These are phyloP conservation scores for Prosapia bicincta DNA, from an alignment of 2,888 invertebrate genomes.

Conservation along the genomic window DNA sequence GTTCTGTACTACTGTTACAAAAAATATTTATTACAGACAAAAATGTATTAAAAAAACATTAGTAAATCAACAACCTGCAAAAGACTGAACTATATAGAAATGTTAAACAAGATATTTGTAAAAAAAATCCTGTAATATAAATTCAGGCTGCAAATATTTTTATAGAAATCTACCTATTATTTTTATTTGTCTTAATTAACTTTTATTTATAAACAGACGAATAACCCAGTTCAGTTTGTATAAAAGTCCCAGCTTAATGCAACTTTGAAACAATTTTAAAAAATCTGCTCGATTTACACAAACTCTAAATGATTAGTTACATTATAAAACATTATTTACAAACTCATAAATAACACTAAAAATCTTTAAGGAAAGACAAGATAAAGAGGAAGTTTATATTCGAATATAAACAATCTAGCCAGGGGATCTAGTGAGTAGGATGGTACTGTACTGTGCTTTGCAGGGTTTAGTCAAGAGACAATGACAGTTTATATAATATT, in stretches of 20 bases:
- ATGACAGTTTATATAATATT: not conserved
- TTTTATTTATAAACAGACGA: not conserved
- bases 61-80: too few relatives aligned
- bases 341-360: not conserved
- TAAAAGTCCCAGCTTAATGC: not conserved
- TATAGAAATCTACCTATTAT: too few relatives aligned
- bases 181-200: too few relatives aligned
- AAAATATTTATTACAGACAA: too few relatives aligned
- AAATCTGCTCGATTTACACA: not conserved
- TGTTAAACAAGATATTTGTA: too few relatives aligned
- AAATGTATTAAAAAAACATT: too few relatives aligned
- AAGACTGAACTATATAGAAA: too few relatives aligned
- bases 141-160: too few relatives aligned
- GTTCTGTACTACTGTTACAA: too few relatives aligned
- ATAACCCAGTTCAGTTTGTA: not conserved
- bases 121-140: too few relatives aligned
- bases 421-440: not conserved
- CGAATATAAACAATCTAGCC: not conserved
- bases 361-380: not conserved
- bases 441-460: not conserved
- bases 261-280: not conserved
- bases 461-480: not conserved
- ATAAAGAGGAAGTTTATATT: not conserved
- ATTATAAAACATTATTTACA: not conserved
- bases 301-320: not conserved